Conservation (phyloP, 1,140 invertebrate genomes). For the Pogonognathellus flavescens region DNA sequence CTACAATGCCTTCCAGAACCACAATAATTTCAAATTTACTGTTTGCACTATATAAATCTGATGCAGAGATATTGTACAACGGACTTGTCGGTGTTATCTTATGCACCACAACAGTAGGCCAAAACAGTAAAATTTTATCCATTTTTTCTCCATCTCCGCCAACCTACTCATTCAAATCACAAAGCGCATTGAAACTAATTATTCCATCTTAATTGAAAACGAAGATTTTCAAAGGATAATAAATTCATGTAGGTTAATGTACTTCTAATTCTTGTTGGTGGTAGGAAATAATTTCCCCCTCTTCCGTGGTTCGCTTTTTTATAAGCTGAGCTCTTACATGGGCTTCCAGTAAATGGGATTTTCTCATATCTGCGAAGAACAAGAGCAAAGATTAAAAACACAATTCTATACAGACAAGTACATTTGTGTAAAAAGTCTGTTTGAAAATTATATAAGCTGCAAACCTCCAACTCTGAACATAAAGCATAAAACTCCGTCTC, state of each 20-base stretch:
- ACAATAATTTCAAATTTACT: constrained; percentile 90
- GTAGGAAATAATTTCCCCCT: constrained; percentile 85
- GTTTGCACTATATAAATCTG: constrained; percentile 7
- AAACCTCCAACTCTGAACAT: constrained; percentile 92
- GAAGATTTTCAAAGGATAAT: background rate
- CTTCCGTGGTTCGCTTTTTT: constrained; percentile 80
- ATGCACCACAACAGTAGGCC: constrained; percentile 91
- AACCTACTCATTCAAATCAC: constrained; percentile 69
- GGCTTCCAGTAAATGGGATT: constrained; percentile 89
- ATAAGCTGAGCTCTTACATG: constrained; percentile 89
- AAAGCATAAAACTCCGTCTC: constrained; percentile 86
- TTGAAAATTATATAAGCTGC: constrained; percentile 73
- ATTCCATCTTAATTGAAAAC: background rate
- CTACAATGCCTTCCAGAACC: constrained; percentile 89
- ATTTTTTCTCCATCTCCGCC: constrained; percentile 83
- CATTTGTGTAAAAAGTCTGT: background rate
- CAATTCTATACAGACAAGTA: background rate
- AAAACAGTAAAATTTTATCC: constrained; percentile 85
- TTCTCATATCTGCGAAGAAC: constrained; percentile 88
- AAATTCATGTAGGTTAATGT: background rate
- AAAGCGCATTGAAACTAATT: background rate
- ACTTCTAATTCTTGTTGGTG: constrained; percentile 80
- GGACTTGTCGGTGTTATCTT: constrained; percentile 87
- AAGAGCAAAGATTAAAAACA: too few species aligned
- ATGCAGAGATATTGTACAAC: constrained; percentile 82